phyloP scores from a whole-genome alignment of 2,113 vertebrate species.

The Osmerus mordax region DNA sequence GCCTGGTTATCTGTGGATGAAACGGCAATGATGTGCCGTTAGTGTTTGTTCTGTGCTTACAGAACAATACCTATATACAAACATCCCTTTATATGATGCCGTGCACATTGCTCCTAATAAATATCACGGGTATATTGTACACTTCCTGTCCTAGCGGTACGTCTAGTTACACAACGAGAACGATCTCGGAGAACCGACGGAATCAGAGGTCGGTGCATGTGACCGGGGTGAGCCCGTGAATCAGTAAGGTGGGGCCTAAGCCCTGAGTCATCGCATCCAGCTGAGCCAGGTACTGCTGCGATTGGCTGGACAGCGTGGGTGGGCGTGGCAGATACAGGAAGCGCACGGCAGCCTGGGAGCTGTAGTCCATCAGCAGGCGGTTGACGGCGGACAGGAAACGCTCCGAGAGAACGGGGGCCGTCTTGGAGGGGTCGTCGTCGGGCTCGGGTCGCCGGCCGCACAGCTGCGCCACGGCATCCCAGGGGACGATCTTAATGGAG shows the following conservation, averaged over 20 bases:
- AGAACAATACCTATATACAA: no score
- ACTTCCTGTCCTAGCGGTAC: background rate
- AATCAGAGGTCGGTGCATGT: conserved; percentile 89
- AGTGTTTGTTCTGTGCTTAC: no score
- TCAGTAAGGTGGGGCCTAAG: conserved; percentile 82
- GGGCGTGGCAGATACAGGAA: conserved; percentile 87
- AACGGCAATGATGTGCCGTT: no score
- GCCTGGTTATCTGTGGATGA: no score
- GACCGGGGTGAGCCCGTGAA: conserved; percentile 85
- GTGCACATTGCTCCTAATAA: no score
- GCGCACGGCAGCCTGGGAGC: conserved; percentile 73
- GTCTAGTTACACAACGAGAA: background rate
- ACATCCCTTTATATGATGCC: no score
- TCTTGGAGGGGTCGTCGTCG: background rate
- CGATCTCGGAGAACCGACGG: background rate
- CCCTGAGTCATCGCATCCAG: conserved; percentile 75
- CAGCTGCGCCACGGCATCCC: conserved; percentile 75
- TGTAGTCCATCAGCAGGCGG: conserved; percentile 63
- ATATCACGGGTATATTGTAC: background rate
- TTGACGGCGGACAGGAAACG: conserved; percentile 67
- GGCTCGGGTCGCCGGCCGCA: conserved; percentile 31
- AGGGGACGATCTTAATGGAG: conserved; percentile 80
- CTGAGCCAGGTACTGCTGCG: conserved; percentile 75
- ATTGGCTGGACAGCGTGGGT: conserved; percentile 63
- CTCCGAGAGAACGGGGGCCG: conserved; percentile 29